Conservation (phyloP, 2,888 invertebrate species). For the Graphium colonna region DNA sequence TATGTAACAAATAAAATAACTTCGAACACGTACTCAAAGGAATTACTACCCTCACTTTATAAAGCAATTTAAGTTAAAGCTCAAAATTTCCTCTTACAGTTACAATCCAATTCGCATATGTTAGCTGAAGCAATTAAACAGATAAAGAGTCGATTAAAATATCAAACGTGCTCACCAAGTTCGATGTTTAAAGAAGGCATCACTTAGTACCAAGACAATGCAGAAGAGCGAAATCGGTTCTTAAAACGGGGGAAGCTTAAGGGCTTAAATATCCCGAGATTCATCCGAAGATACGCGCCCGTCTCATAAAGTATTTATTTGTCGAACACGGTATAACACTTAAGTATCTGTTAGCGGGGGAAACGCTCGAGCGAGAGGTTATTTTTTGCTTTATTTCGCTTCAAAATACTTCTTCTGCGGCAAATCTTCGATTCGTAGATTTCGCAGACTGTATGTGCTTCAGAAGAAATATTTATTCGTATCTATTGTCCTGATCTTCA, state of each 20-base stretch:
- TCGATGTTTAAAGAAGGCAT: constrained; percentile 52
- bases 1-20: too few species aligned
- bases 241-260: constrained; percentile 41
- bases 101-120: not conserved
- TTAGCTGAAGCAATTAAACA: constrained; percentile 10
- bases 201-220: constrained; percentile 36
- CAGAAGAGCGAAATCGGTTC: constrained; percentile 40
- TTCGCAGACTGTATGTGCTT: too few species aligned
- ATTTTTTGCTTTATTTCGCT: constrained; percentile 3
- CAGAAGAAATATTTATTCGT: too few species aligned
- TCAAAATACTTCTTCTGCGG: constrained; percentile 5
- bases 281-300: constrained; percentile 36
- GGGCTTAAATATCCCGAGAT: too few species aligned
- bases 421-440: not conserved
- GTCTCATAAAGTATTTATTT: constrained; percentile 46
- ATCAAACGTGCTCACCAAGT: constrained; percentile 48
- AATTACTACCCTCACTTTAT: too few species aligned
- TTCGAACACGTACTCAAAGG: too few species aligned
- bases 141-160: constrained; percentile 54
- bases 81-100: too few species aligned
- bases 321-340: constrained; percentile 25
- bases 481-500: too few species aligned
- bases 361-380: not conserved
- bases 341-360: constrained; percentile 9
- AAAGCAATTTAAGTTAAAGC: too few species aligned